Base-by-base conservation (phyloP, 2,797 vertebrate genomes). In the Lepidocolaptes lacrymiger region DNA sequence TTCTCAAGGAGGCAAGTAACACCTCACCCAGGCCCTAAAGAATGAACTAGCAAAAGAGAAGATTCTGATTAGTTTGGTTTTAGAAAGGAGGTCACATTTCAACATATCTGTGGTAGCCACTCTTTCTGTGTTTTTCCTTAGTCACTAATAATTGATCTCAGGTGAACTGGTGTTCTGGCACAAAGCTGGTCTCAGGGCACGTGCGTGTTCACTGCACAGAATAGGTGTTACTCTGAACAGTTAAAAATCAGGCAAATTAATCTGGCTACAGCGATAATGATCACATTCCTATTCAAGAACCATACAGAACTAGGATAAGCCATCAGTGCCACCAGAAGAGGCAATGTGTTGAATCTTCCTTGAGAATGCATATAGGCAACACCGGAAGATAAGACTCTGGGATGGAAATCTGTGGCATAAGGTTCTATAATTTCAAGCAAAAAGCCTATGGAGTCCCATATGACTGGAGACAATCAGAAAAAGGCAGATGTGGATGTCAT, bases 141-240 rank as follows among this genome's bases (percentile, higher is more conserved):
- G 34, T 28, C 26, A 28, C 19, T 20, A 36, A 28, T 36, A 36
- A 28, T 36, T 67, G 18, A 49, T 36, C 64, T 36, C 26, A 49
- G n/a, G 16, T 36, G 44, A 48, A 67, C 5, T 36, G n/a, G 56
- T 56, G 27, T 6, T 52, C 12, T 21, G 34, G 5, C 17, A 43
- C 20, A 12, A 22, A 22, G 10, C 17, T 37, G 17, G 23, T 22
- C 20, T 48, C 36, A 49, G 59, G 14, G 22, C 17, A 21, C 1
- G 0, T 2, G 1, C 23, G 21, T 1, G 0, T 37, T 21, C 23
- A 26, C 13, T 19, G 28, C 36, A 30, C 21, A 34, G 30, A 56
- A 28, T 19, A 44, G 5, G 7, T 39, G 14, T 51, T 61, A 14
- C 21, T 51, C 28, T 28, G 11, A 62, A 58, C 3, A 28, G 22